A percentile compares a stretch with the other conserved stretches of the same genome.
phyloP scores from a whole-genome alignment of 2,797 vertebrate species.

The Xerus rutilus region DNA sequence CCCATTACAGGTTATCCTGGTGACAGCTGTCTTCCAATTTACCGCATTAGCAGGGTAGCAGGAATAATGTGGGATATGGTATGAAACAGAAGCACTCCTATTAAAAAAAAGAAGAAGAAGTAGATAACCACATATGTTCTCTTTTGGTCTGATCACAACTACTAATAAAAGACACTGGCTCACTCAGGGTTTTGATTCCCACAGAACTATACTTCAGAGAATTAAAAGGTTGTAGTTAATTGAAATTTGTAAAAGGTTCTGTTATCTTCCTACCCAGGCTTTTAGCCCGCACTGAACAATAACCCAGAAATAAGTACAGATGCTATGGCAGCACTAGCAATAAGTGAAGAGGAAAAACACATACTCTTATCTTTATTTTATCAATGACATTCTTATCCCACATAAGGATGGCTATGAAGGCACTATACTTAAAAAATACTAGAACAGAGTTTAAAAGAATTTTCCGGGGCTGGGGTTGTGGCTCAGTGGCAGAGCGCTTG shows the following conservation, averaged over 20 bases:
- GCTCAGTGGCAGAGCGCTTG: too few relatives aligned
- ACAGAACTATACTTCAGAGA: neutral
- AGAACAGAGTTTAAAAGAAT: neutral
- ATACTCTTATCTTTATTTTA: neutral
- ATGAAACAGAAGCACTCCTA: constrained; percentile 85
- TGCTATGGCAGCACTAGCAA: neutral
- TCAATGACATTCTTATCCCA: neutral
- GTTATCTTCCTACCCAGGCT: neutral
- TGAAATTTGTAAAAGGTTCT: neutral
- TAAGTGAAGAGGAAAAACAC: neutral
- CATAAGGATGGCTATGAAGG: neutral
- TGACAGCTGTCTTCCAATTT: constrained; percentile 87
- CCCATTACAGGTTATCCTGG: constrained; percentile 96
- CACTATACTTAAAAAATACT: neutral
- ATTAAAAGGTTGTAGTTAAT: neutral
- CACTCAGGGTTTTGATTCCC: neutral
- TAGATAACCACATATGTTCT: constrained; percentile 65
- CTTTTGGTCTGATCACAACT: neutral
- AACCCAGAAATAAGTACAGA: neutral
- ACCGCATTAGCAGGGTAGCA: constrained; percentile 86
- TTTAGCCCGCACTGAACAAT: neutral
- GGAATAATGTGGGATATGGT: constrained; percentile 79
- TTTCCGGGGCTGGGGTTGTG: neutral
- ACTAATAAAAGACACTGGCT: neutral
- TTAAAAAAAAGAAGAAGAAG: constrained; percentile 77